Evolutionary conservation across 2,113 vertebrate species (phyloP).

Genomic region (Promerops cafer): DNA sequence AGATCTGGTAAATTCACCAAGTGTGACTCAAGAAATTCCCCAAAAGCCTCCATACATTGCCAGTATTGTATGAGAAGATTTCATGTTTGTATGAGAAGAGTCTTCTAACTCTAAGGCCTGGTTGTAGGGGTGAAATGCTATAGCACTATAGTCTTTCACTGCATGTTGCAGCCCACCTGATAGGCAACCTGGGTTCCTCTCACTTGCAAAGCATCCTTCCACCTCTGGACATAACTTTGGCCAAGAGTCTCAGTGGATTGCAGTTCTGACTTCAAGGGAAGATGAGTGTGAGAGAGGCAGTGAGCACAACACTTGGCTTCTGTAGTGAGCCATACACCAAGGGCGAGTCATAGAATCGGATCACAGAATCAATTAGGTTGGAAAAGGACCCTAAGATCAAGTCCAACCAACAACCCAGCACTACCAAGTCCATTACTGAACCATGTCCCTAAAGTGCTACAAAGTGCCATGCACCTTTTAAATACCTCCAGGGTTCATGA

Average conservation of each 20-base stretch:
- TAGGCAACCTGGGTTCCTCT: background rate
- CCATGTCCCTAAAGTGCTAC: background rate
- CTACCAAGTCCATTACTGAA: background rate
- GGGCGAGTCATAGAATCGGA: background rate
- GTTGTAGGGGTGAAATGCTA: background rate
- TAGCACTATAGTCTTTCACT: accelerated
- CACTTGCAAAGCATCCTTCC: background rate
- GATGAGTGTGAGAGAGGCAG: accelerated
- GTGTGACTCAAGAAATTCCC: background rate
- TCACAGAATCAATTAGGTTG: background rate
- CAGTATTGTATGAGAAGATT: background rate
- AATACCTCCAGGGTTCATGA: background rate
- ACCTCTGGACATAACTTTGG: background rate
- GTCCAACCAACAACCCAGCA: background rate
- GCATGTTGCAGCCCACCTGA: accelerated
- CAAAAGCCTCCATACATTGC: background rate
- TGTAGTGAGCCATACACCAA: accelerated
- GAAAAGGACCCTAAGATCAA: background rate
- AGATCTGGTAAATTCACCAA: background rate
- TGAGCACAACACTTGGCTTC: background rate
- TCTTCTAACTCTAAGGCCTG: background rate
- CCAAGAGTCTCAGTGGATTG: background rate
- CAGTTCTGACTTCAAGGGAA: background rate
- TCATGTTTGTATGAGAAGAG: background rate
- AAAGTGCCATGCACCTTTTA: background rate